phyloP scores from a whole-genome alignment of 2,888 invertebrate species.

The Resseliella maxima region DNA sequence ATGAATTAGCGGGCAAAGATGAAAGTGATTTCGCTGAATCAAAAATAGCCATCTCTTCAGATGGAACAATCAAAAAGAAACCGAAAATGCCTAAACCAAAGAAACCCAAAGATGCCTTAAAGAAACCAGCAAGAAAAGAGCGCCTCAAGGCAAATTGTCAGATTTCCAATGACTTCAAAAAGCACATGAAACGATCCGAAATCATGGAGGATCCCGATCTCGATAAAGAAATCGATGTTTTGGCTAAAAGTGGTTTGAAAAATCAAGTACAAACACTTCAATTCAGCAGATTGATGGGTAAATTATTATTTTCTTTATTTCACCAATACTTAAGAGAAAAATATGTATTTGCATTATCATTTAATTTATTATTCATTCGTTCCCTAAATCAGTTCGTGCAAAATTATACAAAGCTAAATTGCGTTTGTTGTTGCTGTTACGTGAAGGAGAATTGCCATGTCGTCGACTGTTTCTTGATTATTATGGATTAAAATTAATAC shows the following conservation, averaged over 20 bases:
- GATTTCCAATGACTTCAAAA: constrained; percentile 58
- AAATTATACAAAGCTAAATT: constrained; percentile 82
- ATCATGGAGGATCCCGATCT: constrained; percentile 75
- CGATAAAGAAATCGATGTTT: constrained; percentile 88
- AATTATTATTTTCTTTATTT: not conserved
- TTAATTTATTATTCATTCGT: not conserved
- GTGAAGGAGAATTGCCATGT: constrained; percentile 84
- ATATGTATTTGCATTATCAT: not conserved
- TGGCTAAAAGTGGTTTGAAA: constrained; percentile 82
- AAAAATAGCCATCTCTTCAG: constrained; percentile 49
- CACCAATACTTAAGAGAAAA: not conserved
- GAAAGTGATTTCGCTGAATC: not conserved
- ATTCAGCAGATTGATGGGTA: constrained; percentile 88
- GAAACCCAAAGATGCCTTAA: constrained; percentile 56
- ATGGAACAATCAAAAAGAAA: constrained; percentile 66
- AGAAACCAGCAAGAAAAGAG: not conserved
- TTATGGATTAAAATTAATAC: constrained; percentile 88
- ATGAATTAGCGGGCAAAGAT: constrained; percentile 6
- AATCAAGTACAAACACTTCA: constrained; percentile 91
- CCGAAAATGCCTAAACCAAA: constrained; percentile 6
- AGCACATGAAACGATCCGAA: constrained; percentile 68
- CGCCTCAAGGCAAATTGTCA: not conserved
- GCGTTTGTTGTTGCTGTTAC: constrained; percentile 81
- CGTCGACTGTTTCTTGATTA: constrained; percentile 91
- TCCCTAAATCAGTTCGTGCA: constrained; percentile 86